Conservation (phyloP, 2,797 vertebrate species). For the Leptodactylus fallax region DNA sequence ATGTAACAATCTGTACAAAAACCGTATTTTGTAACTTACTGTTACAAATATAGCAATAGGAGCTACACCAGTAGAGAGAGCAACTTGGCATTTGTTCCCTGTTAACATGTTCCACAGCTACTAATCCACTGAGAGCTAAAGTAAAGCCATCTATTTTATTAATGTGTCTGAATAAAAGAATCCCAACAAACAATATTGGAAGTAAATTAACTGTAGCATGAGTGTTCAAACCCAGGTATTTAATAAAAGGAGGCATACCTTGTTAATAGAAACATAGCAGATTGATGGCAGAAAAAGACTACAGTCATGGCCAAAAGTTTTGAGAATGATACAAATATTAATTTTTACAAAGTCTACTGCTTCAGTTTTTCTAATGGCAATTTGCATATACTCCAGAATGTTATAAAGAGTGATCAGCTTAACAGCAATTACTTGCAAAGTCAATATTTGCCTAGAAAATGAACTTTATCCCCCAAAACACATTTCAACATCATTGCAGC, state of each 20-base stretch:
- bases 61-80: neutral
- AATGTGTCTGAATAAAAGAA: neutral
- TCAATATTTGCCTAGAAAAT: too few species aligned
- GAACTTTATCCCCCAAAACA: too few species aligned
- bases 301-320: too few species aligned
- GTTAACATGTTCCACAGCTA: neutral
- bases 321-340: too few species aligned
- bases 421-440: too few species aligned
- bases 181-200: neutral
- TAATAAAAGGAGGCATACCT: neutral
- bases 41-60: neutral
- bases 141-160: neutral
- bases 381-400: too few species aligned
- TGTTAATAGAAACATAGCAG: too few species aligned
- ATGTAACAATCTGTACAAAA: neutral
- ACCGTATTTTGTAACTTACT: neutral
- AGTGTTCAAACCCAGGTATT: neutral
- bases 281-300: too few species aligned
- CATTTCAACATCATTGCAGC: too few species aligned
- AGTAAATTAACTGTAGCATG: neutral
- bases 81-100: neutral
- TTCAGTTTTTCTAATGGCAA: too few species aligned
- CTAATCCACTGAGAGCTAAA: neutral
- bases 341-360: too few species aligned
- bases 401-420: too few species aligned